Percentiles rank a stretch among this genome's conserved stretches.
These are phyloP conservation scores for Tragelaphus strepsiceros DNA, from an alignment of 2,113 vertebrate species.

Conservation along the genomic window DNA sequence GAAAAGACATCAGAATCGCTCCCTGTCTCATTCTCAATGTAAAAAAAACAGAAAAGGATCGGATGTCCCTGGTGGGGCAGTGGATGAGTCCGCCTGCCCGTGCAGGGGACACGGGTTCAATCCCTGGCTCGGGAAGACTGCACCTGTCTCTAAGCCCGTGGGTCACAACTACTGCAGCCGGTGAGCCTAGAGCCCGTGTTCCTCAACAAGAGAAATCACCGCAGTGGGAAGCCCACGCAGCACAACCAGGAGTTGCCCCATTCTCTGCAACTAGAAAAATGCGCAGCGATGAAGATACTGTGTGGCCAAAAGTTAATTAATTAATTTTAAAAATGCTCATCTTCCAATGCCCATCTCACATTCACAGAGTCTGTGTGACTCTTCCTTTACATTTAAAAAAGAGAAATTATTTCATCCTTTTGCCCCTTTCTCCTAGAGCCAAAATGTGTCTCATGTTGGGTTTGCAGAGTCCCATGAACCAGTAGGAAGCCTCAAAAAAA, in stretches of 20 bases:
- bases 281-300: accelerated
- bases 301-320: accelerated
- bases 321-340: not conserved
- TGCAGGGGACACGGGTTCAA: not conserved
- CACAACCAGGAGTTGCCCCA: accelerated
- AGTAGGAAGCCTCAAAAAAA: not conserved
- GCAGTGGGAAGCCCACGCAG: accelerated
- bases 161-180: accelerated
- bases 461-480: not conserved
- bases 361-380: not conserved
- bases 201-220: accelerated
- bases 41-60: not conserved
- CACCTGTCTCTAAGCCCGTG: not conserved
- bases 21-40: accelerated
- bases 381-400: accelerated
- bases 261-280: not conserved
- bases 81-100: accelerated
- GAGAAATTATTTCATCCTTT: not conserved
- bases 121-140: not conserved
- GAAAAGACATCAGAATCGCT: no score
- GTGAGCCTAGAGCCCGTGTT: not conserved
- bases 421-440: not conserved
- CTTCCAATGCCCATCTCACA: not conserved
- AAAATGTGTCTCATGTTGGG: not conserved
- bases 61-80: not conserved